Evolutionary conservation across 2,888 invertebrate species (phyloP), one percentile per base, ranked within the genome.

Genomic region (Digitonthophagus gazella): DNA sequence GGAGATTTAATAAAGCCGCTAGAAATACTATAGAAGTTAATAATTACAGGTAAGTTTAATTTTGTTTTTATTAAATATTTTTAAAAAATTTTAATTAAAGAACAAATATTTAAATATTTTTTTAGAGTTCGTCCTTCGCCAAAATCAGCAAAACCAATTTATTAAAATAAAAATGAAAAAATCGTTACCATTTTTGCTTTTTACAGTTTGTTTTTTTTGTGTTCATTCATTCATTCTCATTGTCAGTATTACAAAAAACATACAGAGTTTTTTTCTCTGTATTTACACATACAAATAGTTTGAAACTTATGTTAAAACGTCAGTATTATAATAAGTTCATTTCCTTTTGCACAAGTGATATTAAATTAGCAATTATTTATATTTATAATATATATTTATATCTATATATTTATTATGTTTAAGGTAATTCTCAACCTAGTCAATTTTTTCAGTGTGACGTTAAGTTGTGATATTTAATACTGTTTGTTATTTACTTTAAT

Each of bases 1-100:
- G 82, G 11, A 79, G 82, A 73, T 83, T 81, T 70, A 82, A 81
- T 71, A 81, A 81, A 72, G 82, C 82, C 11, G 78, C 81, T 2
- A 80, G 79, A 70, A 80, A 78, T 66, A 79, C 80, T 57, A 79
- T 82, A 15, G 83, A 83, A 73, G 80, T 83, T 67, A 78, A 80
- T 70, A 81, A 80, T 75, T 80, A 78, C 68, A 80, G 79, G 81
- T 81, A 75, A 78, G 71, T 68, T n/a, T 57, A 64, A 18, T 18
- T 64, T 63, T 15, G 15, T 28, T 68, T 57, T 58, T 54, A 20
- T 6, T 14, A 20, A 14, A 44, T 64, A 14, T 5, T 67, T 67
- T 63, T 63, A 11, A 14, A 15, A 8, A 11, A 15, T 3, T n/a
- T n/a, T n/a, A n/a, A n/a, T n/a, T n/a, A n/a, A n/a, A n/a, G 3